Base-by-base conservation (phyloP, 2,888 invertebrate genomes). In the Ectobius pallidus region DNA sequence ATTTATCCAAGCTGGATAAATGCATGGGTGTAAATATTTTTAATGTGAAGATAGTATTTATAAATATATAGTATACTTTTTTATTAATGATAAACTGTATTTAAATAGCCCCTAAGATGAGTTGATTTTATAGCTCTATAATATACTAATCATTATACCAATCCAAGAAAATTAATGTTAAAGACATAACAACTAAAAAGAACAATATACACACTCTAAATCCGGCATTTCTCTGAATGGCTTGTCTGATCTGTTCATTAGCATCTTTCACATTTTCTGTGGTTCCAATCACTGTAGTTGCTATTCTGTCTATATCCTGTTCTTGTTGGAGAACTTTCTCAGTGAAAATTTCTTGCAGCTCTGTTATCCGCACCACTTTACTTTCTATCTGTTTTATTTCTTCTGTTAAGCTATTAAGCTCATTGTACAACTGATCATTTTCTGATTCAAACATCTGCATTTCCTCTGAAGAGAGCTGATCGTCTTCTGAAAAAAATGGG, bases 141-240 rank as follows among this genome's bases (percentile, higher is more conserved):
- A n/a, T n/a, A n/a, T n/a, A n/a, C n/a, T 85, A 92, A 80, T 94
- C 94, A 87, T 99, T 99, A 83, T 99, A 99, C 99, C 99, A 99
- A 86, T 99, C 98, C 69, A 99, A 87, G 84, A 99, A 99, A 11
- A 99, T 85, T 69, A 99, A 86, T 22, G 97, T 94, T 82, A 99
- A 96, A 46, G 98, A 96, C 90, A 98, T 93, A 46, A 99, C 96
- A 77, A 99, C 85, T 70, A 99, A 86, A 82, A 98, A 97, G 84
- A 99, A 99, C 32, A 99, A 85, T 71, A 98, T 91, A 89, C 95
- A 97, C 16, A 97, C 96, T 78, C 99, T 87, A 46, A 98, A 88
- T 0, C 97, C 96, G 1, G 99, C 99, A 84, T 97, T 97, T 76
- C 97, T 91, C 83, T 97, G 96, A 80, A 99, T 98, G 0, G 99